Base-by-base conservation (phyloP, 1,140 invertebrate species). In the Drosophila littoralis region DNA sequence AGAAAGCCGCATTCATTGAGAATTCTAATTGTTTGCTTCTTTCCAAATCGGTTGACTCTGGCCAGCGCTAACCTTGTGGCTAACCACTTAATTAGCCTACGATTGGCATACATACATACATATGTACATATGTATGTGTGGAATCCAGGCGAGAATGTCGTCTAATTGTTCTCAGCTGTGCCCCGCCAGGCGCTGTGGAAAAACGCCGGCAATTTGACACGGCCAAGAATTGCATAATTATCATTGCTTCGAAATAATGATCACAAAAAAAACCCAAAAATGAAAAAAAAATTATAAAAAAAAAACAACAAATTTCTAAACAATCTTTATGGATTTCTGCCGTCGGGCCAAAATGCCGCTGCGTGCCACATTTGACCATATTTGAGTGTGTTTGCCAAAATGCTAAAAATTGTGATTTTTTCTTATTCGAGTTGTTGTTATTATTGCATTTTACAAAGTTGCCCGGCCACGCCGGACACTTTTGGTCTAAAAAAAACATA, bases 321-420 rank as follows among this genome's bases (percentile, higher is more conserved):
- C 66, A 48, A 60, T 66, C 72, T 73, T 73, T 61, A 61, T 54
- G 73, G 57, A 17, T 52, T 63, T 69, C 69, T 77, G 52, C 61
- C 70, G 79, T 50, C 77, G 79, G 36, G 43, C 81, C 51, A 65
- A 63, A 85, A 85, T 85, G 70, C 81, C 78, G 75, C 82, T 40
- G 82, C 81, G 81, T 85, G 81, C 81, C 81, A 78, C 82, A 85
- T 85, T 85, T 85, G 81, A 86, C 81, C 82, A 85, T 81, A 85
- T 85, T 83, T 70, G 75, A 65, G 66, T 71, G 77, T 65, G 65
- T 59, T 71, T 48, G 48, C 48, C n/a, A 17, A 35, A 66, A 58
- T 65, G 69, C 54, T 50, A 48, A 71, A 55, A 70, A 72, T 55
- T 58, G 69, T 57, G 78, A 80, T 74, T 77, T 77, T 77, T 57